Evolutionary conservation across 2,888 invertebrate species (phyloP), one percentile per base, ranked within the genome.

Genomic region (Himalopsyche tibetana): DNA sequence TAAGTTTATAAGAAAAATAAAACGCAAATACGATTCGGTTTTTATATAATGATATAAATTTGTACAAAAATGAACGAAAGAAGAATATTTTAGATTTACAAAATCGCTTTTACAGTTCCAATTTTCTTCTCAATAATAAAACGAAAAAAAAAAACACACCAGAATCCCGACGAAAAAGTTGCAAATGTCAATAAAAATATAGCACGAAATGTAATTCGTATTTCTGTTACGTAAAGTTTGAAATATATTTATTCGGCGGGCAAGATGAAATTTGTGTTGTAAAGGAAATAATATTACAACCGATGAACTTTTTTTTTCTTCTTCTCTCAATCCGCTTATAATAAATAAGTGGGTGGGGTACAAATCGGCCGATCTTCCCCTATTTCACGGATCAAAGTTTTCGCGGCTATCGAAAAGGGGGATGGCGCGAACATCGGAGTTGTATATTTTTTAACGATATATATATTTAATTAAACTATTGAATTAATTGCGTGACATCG

Each of bases 341-440:
- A 15, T 51, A 51, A 51, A 51, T 51, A 63, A 63, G 63, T 63
- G 63, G 28, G 63, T 19, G 63, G 63, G 19, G n/a, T 63, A n/a
- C 9, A 11, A 63, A 63, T 28, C 28, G 63, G n/a, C 6, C 63
- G 19, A n/a, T 8, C 28, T 63, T 19, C 63, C 63, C 63, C 28
- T 19, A 63, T 63, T 63, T 63, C 15, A 9, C 63, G 63, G 28
- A 63, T 83, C 69, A 83, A 74, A 83, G 83, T 45, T 83, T 69
- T 74, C 83, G 74, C 42, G 28, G 69, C 63, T 83, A 83, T 83
- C 45, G 83, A 79, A 83, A 83, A 79, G n/a, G 63, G 19, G 63
- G 1, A 51, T 4, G 51, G 15, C 15, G 4, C 51, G 15, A 51
- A 51, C 51, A 45, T 45, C 15, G 51, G 11, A 9, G 9, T 2